Evolutionary conservation across 1,140 invertebrate genomes (phyloP).

Genomic region (Monochamus saltuarius): DNA sequence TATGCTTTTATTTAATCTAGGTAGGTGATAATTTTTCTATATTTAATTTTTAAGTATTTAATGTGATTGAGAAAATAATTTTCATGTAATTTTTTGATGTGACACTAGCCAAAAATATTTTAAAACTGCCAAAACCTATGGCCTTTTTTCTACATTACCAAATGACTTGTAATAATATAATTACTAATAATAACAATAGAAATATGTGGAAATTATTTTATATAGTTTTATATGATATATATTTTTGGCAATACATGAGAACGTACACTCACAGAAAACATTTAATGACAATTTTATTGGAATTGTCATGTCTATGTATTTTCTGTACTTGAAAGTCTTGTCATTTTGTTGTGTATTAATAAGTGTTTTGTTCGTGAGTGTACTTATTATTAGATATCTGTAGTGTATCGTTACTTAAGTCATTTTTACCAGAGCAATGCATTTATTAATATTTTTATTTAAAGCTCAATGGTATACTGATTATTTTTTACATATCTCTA

Average conservation of each 20-base stretch:
- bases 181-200: too few relatives aligned
- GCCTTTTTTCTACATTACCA: slow-evolving; percentile 15
- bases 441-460: slow-evolving; percentile 6
- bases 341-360: too few relatives aligned
- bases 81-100: neutral
- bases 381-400: too few relatives aligned
- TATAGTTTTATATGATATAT: too few relatives aligned
- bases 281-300: too few relatives aligned
- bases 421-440: neutral
- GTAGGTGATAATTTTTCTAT: slow-evolving; percentile 16
- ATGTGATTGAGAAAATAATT: slow-evolving; percentile 14
- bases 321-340: too few relatives aligned
- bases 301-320: too few relatives aligned
- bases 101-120: slow-evolving; percentile 5
- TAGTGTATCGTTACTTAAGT: too few relatives aligned
- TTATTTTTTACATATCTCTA: slow-evolving; percentile 25
- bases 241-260: too few relatives aligned
- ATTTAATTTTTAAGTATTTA: slow-evolving; percentile 5
- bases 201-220: too few relatives aligned
- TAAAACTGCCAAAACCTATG: slow-evolving; percentile 18
- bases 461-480: slow-evolving; percentile 15
- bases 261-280: too few relatives aligned
- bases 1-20: slow-evolving; percentile 13
- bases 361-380: too few relatives aligned
- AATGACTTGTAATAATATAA: neutral